Evolutionary conservation across 2,113 vertebrate genomes (phyloP).

Genomic region (Ceratotherium simum): DNA sequence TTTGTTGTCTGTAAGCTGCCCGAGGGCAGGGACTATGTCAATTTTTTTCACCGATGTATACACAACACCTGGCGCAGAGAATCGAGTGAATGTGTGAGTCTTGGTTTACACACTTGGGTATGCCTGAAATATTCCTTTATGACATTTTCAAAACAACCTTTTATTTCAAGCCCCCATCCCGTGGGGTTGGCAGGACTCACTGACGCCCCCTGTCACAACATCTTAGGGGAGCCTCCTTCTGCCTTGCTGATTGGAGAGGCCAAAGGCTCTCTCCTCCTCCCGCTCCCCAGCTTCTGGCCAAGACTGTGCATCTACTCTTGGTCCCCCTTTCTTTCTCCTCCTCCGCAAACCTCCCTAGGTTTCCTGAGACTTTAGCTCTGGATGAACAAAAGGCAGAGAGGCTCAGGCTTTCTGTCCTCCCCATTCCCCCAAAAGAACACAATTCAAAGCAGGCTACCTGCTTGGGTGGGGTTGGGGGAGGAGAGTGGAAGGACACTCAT

Average conservation of each 20-base stretch:
- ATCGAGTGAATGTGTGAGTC: background rate
- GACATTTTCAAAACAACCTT: background rate
- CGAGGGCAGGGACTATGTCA: background rate
- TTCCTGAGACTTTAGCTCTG: background rate
- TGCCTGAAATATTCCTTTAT: background rate
- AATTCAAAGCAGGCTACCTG: background rate
- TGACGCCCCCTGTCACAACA: rapidly evolving
- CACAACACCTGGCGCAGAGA: background rate
- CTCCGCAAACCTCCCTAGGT: background rate
- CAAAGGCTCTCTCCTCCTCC: background rate
- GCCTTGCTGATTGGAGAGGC: background rate
- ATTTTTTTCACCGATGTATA: background rate
- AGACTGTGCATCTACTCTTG: background rate
- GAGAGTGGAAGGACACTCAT: background rate
- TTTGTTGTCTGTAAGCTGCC: background rate
- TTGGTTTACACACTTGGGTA: background rate
- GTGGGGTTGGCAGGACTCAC: background rate
- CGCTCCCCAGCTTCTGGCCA: background rate
- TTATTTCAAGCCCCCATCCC: background rate
- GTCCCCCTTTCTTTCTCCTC: background rate
- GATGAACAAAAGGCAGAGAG: conserved; percentile 1
- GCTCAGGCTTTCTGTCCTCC: background rate
- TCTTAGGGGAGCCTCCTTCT: background rate
- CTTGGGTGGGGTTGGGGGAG: background rate
- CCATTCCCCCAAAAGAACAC: background rate